Conservation (phyloP, 2,888 invertebrate genomes). For the Ophonus ardosiacus region DNA sequence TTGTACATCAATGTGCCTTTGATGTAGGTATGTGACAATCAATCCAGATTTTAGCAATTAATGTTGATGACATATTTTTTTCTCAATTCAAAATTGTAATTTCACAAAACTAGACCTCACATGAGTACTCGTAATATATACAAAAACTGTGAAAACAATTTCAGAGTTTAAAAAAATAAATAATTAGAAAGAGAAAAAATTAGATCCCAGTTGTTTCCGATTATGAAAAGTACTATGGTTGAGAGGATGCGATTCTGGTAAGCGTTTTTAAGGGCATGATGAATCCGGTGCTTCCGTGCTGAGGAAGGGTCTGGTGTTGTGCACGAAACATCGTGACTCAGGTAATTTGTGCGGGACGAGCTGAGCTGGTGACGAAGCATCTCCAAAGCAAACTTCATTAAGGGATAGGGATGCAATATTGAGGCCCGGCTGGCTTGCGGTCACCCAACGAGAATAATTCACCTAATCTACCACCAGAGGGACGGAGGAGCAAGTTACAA, state of each 20-base stretch:
- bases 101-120: no score
- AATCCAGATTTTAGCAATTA: no score
- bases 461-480: neutral
- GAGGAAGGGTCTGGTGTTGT: neutral
- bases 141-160: no score
- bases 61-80: no score
- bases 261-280: conserved; percentile 28
- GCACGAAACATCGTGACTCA: conserved; percentile 21
- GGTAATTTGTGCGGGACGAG: conserved; percentile 48
- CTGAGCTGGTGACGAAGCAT: conserved; percentile 32
- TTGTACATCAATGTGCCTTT: no score
- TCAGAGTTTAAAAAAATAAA: no score
- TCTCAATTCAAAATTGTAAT: no score
- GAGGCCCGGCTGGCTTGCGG: conserved; percentile 28
- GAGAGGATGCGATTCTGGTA: neutral
- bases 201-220: no score
- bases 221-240: neutral
- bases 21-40: no score
- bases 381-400: conserved; percentile 56
- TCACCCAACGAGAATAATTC: conserved; percentile 27
- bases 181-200: no score
- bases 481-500: no score
- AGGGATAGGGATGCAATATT: conserved; percentile 38
- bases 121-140: no score
- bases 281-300: conserved; percentile 11